Conservation (phyloP, 2,888 invertebrate species). For the Mechanitis messenoides region DNA sequence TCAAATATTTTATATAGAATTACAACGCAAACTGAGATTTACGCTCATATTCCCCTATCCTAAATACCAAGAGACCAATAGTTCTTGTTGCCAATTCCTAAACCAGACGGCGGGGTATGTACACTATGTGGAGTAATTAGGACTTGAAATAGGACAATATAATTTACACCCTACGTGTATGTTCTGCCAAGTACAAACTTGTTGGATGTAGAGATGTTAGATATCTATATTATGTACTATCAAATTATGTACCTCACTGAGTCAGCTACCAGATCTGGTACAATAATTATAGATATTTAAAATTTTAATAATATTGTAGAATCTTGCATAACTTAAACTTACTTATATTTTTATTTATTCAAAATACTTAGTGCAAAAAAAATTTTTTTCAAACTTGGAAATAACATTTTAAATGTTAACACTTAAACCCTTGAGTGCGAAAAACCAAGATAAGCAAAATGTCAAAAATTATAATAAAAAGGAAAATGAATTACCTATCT, state of each 20-base stretch:
- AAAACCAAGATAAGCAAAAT: slow-evolving; percentile 1
- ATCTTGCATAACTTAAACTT: no score
- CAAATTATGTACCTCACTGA: no score
- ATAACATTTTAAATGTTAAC: not conserved
- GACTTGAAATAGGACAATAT: slow-evolving; percentile 20
- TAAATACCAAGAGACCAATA: slow-evolving; percentile 23
- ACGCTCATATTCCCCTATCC: slow-evolving; percentile 10
- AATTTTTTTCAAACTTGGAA: not conserved
- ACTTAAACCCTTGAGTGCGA: not conserved
- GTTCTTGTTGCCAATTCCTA: slow-evolving; percentile 24
- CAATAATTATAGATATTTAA: no score
- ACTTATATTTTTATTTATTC: no score
- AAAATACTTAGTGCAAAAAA: no score
- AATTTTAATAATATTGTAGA: no score
- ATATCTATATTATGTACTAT: not conserved
- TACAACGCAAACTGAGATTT: slow-evolving; percentile 12
- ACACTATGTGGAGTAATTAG: slow-evolving; percentile 25
- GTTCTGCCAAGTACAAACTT: slow-evolving; percentile 9
- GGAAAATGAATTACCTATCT: slow-evolving; percentile 4
- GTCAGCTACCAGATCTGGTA: no score
- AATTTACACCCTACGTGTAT: slow-evolving; percentile 18
- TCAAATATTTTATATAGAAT: not conserved
- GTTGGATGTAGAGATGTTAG: slow-evolving; percentile 1
- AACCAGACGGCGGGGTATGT: slow-evolving; percentile 13
- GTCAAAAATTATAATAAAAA: not conserved